Conservation (phyloP, 2,797 vertebrate species). For the Galaxias olidus region DNA sequence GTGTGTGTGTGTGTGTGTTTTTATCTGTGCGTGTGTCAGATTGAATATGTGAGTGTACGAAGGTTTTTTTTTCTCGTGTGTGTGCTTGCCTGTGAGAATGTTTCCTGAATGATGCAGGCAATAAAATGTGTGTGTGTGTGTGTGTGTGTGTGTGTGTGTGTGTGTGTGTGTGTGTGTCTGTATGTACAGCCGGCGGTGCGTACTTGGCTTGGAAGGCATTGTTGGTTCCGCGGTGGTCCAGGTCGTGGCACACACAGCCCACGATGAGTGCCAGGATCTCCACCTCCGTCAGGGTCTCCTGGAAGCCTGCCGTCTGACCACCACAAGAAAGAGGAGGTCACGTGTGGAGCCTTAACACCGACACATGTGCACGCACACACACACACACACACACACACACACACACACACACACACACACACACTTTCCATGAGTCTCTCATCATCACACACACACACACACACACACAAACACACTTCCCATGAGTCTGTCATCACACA, state of each 20-base stretch:
- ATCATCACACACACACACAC: slow-evolving; percentile 14
- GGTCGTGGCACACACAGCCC: slow-evolving; percentile 97
- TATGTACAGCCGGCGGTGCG: slow-evolving; percentile 54
- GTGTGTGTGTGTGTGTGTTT: slow-evolving; percentile 4
- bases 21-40: neutral
- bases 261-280: slow-evolving; percentile 97
- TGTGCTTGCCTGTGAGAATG: neutral
- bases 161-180: slow-evolving; percentile 32
- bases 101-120: neutral
- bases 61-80: neutral
- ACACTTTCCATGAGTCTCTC: neutral
- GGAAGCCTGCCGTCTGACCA: slow-evolving; percentile 93
- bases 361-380: slow-evolving; percentile 29
- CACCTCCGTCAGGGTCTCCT: slow-evolving; percentile 93
- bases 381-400: slow-evolving; percentile 7
- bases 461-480: neutral
- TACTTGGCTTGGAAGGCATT: slow-evolving; percentile 99
- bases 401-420: slow-evolving; percentile 7
- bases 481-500: neutral
- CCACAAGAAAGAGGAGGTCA: slow-evolving; percentile 36
- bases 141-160: slow-evolving; percentile 13
- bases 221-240: slow-evolving; percentile 99
- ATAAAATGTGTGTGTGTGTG: slow-evolving; percentile 28
- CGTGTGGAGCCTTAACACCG: slow-evolving; percentile 21
- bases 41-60: neutral